Base-by-base conservation (phyloP, 37 sponge, comb jelly and placozoan species). In the Petrosia ficiformis region DNA sequence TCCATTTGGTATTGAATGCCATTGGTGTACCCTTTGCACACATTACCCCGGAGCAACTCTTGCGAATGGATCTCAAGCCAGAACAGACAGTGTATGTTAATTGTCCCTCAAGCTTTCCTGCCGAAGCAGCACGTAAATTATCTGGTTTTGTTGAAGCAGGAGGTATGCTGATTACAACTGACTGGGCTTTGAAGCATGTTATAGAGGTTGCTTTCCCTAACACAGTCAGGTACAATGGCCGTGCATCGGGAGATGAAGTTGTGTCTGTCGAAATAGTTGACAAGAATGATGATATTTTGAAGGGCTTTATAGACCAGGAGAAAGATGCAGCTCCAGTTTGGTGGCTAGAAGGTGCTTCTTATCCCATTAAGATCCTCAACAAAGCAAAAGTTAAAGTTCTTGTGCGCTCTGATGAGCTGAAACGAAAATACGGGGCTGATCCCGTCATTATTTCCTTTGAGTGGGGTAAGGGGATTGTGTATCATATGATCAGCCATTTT, bases 401-500 rank as follows among this genome's bases (percentile, higher is more conserved):
- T 31, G 91, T 90, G 24, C 73, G 71, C 1, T 90, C 91, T 14
- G 79, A 90, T 10, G 86, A 90, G 75, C 74, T 90, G 21, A 80
- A 76, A 57, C 77, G 70, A 52, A 35, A 64, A 28, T 90, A 85
- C 73, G 67, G 70, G 11, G 86, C 76, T 57, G 86, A 82, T 44
- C 75, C 86, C 38, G 91, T 90, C 56, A 90, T 90, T 48, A 60
- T 90, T 39, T 82, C 82, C 25, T 90, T 90, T 82, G 91, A 90
- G 59, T 82, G 82, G 82, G 91, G 91, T 28, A 78, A 90, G 48
- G 91, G 91, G 1, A 73, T 85, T 35, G 91, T 90, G 44, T 90
- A 90, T 58, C 90, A 90, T 79, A 90, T 90, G 91, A 84, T 90
- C 57, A 85, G 86, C 68, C 91, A 90, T 57, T 90, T 90, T 77